Percentiles rank a stretch among this genome's conserved stretches.
These are phyloP conservation scores for Ctenicera cuprea DNA, from an alignment of 2,888 invertebrate genomes.

Conservation along the genomic window DNA sequence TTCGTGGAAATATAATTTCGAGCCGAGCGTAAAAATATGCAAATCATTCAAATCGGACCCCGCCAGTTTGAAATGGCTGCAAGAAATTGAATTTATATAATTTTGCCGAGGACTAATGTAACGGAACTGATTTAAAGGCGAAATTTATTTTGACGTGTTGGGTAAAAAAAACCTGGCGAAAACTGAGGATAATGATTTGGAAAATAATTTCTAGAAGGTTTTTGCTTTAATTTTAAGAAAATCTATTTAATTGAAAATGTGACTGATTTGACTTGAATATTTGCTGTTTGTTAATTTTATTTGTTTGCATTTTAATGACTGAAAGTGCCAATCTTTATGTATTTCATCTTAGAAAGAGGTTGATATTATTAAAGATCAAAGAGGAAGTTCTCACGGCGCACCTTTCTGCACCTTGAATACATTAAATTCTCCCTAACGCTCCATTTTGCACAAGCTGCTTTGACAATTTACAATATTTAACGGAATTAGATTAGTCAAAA, in stretches of 20 bases:
- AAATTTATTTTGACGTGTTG: constrained; percentile 50
- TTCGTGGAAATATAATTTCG: constrained; percentile 52
- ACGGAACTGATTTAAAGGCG: constrained; percentile 53
- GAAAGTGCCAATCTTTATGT: not conserved
- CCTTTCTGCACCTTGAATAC: constrained; percentile 35
- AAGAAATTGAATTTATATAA: constrained; percentile 56
- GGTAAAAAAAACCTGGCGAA: constrained; percentile 33
- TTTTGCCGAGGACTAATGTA: constrained; percentile 54
- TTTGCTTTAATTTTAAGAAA: constrained; percentile 31
- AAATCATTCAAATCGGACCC: constrained; percentile 55
- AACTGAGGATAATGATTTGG: constrained; percentile 41
- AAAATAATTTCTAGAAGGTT: constrained; percentile 31
- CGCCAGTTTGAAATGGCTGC: constrained; percentile 44
- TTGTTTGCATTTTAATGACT: constrained; percentile 10
- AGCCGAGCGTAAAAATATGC: constrained; percentile 55
- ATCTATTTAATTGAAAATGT: constrained; percentile 9
- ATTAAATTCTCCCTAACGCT: constrained; percentile 41
- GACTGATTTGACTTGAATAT: not conserved
- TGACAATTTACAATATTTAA: constrained; percentile 60
- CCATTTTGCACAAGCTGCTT: constrained; percentile 42
- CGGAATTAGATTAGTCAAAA: constrained; percentile 63
- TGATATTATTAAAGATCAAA: constrained; percentile 35
- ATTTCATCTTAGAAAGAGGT: not conserved
- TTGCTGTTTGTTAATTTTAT: not conserved
- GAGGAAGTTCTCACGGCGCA: constrained; percentile 10